phyloP scores from a whole-genome alignment of 2,797 vertebrate species.

The Protosalanx chinensis region DNA sequence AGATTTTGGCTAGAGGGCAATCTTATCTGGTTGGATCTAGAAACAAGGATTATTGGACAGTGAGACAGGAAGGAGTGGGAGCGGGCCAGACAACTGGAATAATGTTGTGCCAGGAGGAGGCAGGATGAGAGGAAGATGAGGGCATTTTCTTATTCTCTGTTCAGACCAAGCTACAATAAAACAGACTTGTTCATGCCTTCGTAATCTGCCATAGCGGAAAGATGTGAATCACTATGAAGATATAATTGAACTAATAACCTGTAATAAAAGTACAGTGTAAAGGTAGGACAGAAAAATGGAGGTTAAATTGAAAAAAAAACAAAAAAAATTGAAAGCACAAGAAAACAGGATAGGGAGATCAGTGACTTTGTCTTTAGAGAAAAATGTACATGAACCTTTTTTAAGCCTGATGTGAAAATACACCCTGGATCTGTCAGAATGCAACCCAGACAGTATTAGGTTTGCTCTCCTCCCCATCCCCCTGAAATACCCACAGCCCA shows the following conservation, averaged over 20 bases:
- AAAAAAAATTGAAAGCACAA: constrained; percentile 40
- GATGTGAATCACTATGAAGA: no score
- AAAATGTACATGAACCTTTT: constrained; percentile 70
- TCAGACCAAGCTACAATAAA: no score
- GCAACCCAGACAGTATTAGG: constrained; percentile 68
- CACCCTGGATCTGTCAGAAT: constrained; percentile 66
- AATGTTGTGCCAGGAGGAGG: background rate
- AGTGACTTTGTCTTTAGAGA: constrained; percentile 52
- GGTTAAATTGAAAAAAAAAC: constrained; percentile 12
- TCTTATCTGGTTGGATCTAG: background rate
- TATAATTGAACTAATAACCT: no score
- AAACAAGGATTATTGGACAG: background rate
- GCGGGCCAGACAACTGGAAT: background rate
- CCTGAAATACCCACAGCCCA: constrained; percentile 65
- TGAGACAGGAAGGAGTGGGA: background rate
- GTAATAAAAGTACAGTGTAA: background rate
- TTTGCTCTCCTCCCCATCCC: constrained; percentile 51
- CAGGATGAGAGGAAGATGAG: background rate
- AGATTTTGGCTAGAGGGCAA: background rate
- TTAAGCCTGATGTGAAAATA: constrained; percentile 64
- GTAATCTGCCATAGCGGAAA: no score
- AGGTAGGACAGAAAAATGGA: constrained; percentile 6
- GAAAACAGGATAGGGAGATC: constrained; percentile 26
- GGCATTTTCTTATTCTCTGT: no score
- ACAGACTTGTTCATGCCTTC: no score